Base-by-base conservation (phyloP, 2,888 invertebrate species). In the Stegana nigrithorax region DNA sequence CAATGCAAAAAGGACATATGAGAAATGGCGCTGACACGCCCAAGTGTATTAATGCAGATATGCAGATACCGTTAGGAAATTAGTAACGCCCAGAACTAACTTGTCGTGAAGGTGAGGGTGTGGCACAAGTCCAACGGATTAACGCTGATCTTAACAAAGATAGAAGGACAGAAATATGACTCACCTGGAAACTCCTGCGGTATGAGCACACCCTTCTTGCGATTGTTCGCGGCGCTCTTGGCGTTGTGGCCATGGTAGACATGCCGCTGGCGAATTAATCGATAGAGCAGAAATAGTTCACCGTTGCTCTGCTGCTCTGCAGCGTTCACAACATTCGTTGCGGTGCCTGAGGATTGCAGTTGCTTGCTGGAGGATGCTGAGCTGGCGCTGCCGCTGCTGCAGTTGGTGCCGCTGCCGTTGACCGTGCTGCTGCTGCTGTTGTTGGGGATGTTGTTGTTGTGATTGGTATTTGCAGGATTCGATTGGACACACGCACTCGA, bases 181-280 rank as follows among this genome's bases (percentile, higher is more conserved):
- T 81, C 66, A 86, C 86, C 86, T 75, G 85, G 81, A 81, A 85
- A 86, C 70, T 86, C 86, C 67, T 86, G 86, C 23, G 86, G 86
- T 74, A 86, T 85, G 61, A 84, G 83, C 56, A 86, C 82, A 44
- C 82, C 82, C 68, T 86, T 86, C 56, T 86, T 86, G 59, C 84
- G 80, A 69, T 81, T 83, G 39, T 81, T 73, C 14, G 79, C 76
- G 66, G 82, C 79, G 29, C 82, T 78, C 67, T 86, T 86, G 25
- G 83, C 79, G 70, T 85, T 85, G 65, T 81, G 76, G 17, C 85
- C 85, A 70, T 86, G 86, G 71, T 82, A 86, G 58, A 86, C 83
- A 64, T 81, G 81, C 36, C 85, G 79, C 64, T 84, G 83, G 17
- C 81, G 78, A 64, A 86, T 74, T 66, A 83, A 75, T 71, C 85